Conservation (phyloP, 2,888 invertebrate genomes). For the Conops quadrifasciatus region DNA sequence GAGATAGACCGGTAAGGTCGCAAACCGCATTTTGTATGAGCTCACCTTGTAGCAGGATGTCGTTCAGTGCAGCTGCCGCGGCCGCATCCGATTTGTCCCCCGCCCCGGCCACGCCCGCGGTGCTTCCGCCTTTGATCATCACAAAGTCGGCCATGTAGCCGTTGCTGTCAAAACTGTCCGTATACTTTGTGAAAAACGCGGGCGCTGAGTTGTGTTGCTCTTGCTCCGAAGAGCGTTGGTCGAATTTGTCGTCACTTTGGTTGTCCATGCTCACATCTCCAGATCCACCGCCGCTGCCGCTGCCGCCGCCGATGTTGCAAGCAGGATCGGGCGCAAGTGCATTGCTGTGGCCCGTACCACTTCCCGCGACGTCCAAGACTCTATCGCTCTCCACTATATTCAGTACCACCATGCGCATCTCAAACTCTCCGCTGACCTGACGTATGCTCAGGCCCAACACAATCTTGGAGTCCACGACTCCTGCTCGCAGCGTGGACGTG, state of each 20-base stretch:
- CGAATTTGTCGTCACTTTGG: slow-evolving; percentile 44
- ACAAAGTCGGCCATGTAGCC: slow-evolving; percentile 57
- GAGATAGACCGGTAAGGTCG: slow-evolving; percentile 51
- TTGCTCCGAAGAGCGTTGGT: slow-evolving; percentile 40
- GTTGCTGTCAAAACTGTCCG: slow-evolving; percentile 61
- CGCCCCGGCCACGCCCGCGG: slow-evolving; percentile 43
- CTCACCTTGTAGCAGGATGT: slow-evolving; percentile 48
- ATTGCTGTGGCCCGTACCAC: slow-evolving; percentile 39
- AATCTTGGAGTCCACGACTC: slow-evolving; percentile 60
- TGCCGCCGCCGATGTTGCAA: slow-evolving; percentile 21
- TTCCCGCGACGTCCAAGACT: slow-evolving; percentile 46
- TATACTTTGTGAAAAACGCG: slow-evolving; percentile 57
- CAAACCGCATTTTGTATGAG: slow-evolving; percentile 42
- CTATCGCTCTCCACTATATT: slow-evolving; percentile 56
- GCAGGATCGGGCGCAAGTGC: slow-evolving; percentile 3
- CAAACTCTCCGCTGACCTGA: slow-evolving; percentile 52
- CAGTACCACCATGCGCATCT: slow-evolving; percentile 57
- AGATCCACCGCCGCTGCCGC: slow-evolving; percentile 36
- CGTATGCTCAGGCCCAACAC: slow-evolving; percentile 58
- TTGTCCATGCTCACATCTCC: slow-evolving; percentile 50
- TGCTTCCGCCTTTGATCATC: slow-evolving; percentile 48
- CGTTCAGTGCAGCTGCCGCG: slow-evolving; percentile 38
- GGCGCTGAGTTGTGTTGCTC: slow-evolving; percentile 48
- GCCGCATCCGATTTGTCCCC: slow-evolving; percentile 47
- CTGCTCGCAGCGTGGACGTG: slow-evolving; percentile 57